Conservation (phyloP, 2,888 invertebrate species). For the Auanema freiburgensis region DNA sequence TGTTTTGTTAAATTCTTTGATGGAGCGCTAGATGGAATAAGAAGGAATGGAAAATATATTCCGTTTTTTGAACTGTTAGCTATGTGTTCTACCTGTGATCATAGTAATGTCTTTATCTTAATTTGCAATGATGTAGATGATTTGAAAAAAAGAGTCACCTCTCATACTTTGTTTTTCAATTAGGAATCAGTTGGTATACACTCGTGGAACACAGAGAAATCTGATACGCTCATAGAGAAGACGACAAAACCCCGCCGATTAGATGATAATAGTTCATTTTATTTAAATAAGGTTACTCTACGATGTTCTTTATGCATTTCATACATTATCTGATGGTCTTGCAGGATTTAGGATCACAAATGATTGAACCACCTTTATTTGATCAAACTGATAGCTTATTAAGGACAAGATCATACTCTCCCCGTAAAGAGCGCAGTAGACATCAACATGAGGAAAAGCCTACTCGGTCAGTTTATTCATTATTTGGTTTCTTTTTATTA, state of each 20-base stretch:
- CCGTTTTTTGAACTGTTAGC: too few relatives aligned
- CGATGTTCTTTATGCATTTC: constrained; percentile 14
- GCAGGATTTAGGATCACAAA: constrained; percentile 15
- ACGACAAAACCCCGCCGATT: constrained; percentile 10
- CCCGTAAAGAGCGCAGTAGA: constrained; percentile 24
- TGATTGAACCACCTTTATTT: constrained; percentile 15
- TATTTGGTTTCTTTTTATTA: background rate
- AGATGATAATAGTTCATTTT: constrained; percentile 4
- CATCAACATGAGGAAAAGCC: constrained; percentile 12
- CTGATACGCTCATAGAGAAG: constrained; percentile 13
- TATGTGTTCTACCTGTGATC: too few relatives aligned
- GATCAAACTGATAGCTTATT: constrained; percentile 19
- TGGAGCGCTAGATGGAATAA: too few relatives aligned
- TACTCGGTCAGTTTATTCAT: constrained; percentile 12
- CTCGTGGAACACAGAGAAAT: constrained; percentile 49
- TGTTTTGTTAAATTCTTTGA: too few relatives aligned
- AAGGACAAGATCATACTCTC: constrained; percentile 35
- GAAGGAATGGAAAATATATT: too few relatives aligned
- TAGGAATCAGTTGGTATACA: constrained; percentile 49
- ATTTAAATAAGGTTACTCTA: constrained; percentile 6
- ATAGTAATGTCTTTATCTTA: too few relatives aligned
- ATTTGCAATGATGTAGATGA: background rate
- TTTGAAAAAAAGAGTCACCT: background rate
- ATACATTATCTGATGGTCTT: background rate
- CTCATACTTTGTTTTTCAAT: constrained; percentile 5